Percentiles rank a stretch among this genome's conserved stretches.
Evolutionary conservation across 2,888 invertebrate species (phyloP).

Genomic region (Anagyrus pseudococci): DNA sequence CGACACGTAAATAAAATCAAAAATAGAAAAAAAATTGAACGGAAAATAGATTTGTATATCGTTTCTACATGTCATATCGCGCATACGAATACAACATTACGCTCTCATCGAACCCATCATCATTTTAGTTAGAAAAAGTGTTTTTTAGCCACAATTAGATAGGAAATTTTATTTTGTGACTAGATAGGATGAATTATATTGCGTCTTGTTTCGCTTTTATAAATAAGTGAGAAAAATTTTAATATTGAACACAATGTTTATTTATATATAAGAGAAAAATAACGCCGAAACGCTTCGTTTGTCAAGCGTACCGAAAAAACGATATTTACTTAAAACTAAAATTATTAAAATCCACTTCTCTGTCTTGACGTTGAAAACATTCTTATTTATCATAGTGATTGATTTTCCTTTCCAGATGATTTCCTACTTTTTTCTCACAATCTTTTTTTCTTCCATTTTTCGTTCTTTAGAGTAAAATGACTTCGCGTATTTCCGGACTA

Average conservation of each 20-base stretch:
- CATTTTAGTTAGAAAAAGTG: slow-evolving; percentile 51
- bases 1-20: slow-evolving; percentile 12
- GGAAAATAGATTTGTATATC: slow-evolving; percentile 32
- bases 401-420: slow-evolving; percentile 18
- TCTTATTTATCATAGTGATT: slow-evolving; percentile 43
- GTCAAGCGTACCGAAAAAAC: slow-evolving; percentile 41
- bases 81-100: slow-evolving; percentile 33
- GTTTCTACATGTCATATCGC: slow-evolving; percentile 34
- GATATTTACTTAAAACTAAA: slow-evolving; percentile 49
- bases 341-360: slow-evolving; percentile 32
- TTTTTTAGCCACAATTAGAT: slow-evolving; percentile 58
- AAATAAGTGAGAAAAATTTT: slow-evolving; percentile 51
- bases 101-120: slow-evolving; percentile 34
- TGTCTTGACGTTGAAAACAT: slow-evolving; percentile 36
- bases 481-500: slow-evolving; percentile 37
- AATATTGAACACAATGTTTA: slow-evolving; percentile 51
- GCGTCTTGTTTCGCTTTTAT: slow-evolving; percentile 57
- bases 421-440: slow-evolving; percentile 24
- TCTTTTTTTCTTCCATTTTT: slow-evolving; percentile 32
- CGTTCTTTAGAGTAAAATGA: slow-evolving; percentile 32
- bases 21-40: slow-evolving; percentile 5
- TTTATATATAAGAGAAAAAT: slow-evolving; percentile 50
- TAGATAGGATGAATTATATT: slow-evolving; percentile 57
- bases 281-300: slow-evolving; percentile 44
- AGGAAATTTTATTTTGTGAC: slow-evolving; percentile 59